phyloP scores from a whole-genome alignment of 2,888 invertebrate genomes.

The Ectemnius continuus region DNA sequence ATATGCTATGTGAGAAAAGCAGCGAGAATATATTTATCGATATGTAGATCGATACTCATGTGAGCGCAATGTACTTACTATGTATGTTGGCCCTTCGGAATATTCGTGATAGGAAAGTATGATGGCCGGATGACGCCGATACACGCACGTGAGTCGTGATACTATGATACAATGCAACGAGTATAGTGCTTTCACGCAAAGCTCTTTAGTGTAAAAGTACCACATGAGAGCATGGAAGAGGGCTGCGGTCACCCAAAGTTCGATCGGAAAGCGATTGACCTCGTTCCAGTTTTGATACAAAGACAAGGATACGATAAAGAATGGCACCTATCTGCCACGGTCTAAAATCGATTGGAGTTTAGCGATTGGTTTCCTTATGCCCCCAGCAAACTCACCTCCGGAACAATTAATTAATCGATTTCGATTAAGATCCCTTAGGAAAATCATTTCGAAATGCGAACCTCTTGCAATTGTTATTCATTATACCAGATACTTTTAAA shows the following conservation, averaged over 20 bases:
- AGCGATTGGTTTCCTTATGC: slow-evolving; percentile 8
- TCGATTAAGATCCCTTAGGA: no score
- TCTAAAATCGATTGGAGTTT: slow-evolving; percentile 50
- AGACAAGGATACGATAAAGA: slow-evolving; percentile 42
- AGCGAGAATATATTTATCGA: no score
- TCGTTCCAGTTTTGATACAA: slow-evolving; percentile 35
- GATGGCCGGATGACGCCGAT: no score
- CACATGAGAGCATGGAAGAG: slow-evolving; percentile 19
- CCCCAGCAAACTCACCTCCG: no score
- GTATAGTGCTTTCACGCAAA: neutral
- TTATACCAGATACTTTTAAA: no score
- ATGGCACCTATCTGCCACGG: slow-evolving; percentile 35
- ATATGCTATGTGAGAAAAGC: no score
- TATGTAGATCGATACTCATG: no score
- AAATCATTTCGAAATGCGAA: no score
- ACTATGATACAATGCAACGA: slow-evolving; percentile 22
- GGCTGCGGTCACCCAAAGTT: slow-evolving; percentile 15
- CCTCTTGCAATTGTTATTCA: no score
- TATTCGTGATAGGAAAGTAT: neutral
- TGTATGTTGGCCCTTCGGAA: neutral
- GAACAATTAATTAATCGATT: no score
- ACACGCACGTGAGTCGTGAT: slow-evolving; percentile 16
- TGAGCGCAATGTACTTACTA: neutral
- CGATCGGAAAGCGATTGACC: slow-evolving; percentile 35
- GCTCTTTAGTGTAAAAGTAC: slow-evolving; percentile 3